Evolutionary conservation across 1,140 invertebrate genomes (phyloP), one percentile per base, ranked within the genome.

Genomic region (Calephelis nemesis): DNA sequence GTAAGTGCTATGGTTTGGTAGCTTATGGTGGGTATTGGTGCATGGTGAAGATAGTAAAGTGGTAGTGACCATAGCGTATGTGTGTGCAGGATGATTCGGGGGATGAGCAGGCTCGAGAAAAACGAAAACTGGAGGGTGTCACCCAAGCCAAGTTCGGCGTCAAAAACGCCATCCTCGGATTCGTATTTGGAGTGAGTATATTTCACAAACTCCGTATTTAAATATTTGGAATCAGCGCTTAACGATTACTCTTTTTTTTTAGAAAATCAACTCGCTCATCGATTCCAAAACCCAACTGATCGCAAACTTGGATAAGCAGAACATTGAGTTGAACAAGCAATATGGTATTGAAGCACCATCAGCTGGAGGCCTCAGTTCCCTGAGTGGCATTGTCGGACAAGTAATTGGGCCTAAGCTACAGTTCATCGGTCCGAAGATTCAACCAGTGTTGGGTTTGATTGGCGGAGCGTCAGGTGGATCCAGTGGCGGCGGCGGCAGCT

Each of bases 251-350:
- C 74, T 30, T 73, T 67, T 83, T 88, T 45, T 90, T 67, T 87
- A 96, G 96, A 96, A 96, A 94, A 93, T 96, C 87, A 95, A 96
- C 85, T 94, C 94, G 42, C 93, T 96, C 82, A 90, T 96, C 80
- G 95, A 96, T 69, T 93, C 95, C 5, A 96, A 96, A 83, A 96
- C 95, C 1, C 93, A 93, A 12, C 93, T 95, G 48, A 92, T 96
- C 47, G 83, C 93, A 54, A 93, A 93, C 39, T 81, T 96, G 73
- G 95, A 96, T 78, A 93, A 93, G 19, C 84, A 94, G 65, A 96
- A 96, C 81, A 95, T 95, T 70, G 94, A 93, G 64, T 94, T 96
- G 85, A 96, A 96, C 83, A 94, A 93, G 40, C 94, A 94, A 71
- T 95, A 94, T 77, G 94, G 95, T n/a, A 96, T 96, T 73, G 94